These are phyloP conservation scores for Myiothlypis chrysogaster DNA, from an alignment of 2,797 vertebrate species.

Conservation along the genomic window DNA sequence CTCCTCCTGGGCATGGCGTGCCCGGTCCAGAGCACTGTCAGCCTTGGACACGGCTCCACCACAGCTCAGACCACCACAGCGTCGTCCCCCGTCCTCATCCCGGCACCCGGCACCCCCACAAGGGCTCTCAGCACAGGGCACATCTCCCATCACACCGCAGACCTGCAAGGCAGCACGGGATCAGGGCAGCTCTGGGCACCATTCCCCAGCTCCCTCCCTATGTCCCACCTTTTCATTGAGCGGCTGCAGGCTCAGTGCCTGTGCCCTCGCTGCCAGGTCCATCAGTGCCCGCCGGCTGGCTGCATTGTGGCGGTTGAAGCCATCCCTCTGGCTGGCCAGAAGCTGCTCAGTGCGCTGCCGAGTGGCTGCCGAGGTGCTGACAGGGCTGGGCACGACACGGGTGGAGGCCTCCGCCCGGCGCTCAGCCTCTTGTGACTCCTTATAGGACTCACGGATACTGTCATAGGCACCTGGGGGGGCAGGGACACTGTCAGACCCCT, in stretches of 20 bases:
- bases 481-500: background rate
- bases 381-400: constrained; percentile 77
- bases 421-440: constrained; percentile 85
- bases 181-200: background rate
- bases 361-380: constrained; percentile 83
- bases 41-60: constrained; percentile 85
- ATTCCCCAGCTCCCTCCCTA: fast-evolving
- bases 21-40: constrained; percentile 84
- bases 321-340: constrained; percentile 79
- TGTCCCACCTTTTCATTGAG: constrained; percentile 89
- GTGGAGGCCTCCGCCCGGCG: constrained; percentile 81
- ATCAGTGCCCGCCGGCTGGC: constrained; percentile 84
- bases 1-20: constrained; percentile 88
- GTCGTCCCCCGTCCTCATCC: constrained; percentile 87
- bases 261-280: constrained; percentile 75
- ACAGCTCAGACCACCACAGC: constrained; percentile 92
- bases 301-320: constrained; percentile 87
- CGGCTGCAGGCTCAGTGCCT: constrained; percentile 81
- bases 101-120: constrained; percentile 93
- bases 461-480: constrained; percentile 86
- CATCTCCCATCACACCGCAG: constrained; percentile 83
- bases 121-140: constrained; percentile 86
- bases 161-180: constrained; percentile 74
- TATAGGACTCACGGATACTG: constrained; percentile 86
- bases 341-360: constrained; percentile 83